These are phyloP conservation scores for Hyla sarda DNA, from an alignment of 2,113 vertebrate genomes.

Conservation along the genomic window DNA sequence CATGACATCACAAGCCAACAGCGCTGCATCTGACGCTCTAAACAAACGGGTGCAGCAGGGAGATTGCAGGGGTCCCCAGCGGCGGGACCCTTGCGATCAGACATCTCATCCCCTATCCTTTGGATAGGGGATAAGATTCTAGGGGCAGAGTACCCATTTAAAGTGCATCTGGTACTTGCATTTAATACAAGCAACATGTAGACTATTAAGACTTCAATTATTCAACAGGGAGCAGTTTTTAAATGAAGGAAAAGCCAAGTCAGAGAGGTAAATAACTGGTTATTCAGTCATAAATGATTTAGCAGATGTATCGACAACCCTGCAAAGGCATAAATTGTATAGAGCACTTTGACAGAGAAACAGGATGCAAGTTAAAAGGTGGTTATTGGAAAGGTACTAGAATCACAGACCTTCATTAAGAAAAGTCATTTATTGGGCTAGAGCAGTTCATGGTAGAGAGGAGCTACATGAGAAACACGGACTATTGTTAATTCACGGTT, in stretches of 20 bases:
- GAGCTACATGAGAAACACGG: neutral
- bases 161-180: neutral
- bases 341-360: neutral
- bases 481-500: neutral
- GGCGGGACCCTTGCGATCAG: no score
- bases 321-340: neutral
- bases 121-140: no score
- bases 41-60: no score
- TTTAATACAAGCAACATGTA: neutral
- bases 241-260: conserved; percentile 12
- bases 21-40: no score
- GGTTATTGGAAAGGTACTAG: conserved; percentile 4
- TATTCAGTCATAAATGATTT: conserved; percentile 11
- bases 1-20: no score
- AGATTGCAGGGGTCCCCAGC: no score
- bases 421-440: neutral
- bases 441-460: neutral
- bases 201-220: neutral
- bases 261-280: conserved; percentile 13
- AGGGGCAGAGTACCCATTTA: no score
- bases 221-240: neutral
- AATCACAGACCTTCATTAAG: neutral
- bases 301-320: neutral
- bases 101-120: no score
- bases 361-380: neutral